Base-by-base conservation (phyloP, 2,888 invertebrate genomes). In the Rosalia funebris region DNA sequence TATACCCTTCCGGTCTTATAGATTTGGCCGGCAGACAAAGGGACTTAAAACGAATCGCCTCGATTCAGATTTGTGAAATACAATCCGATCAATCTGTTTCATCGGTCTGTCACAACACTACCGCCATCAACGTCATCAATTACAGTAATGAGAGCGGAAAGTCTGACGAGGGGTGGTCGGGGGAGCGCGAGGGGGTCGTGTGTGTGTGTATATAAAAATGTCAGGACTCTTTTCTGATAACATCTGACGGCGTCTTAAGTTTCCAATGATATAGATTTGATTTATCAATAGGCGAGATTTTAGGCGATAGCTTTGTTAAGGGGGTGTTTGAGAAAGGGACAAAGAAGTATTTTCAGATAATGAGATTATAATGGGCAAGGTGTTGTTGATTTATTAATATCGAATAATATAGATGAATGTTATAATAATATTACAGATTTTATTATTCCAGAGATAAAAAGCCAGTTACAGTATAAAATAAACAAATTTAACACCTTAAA, bases 61-160 rank as follows among this genome's bases (percentile, higher is more conserved):
- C 65, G 70, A 73, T 70, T 70, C 60, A 47, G 57, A 72, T 72
- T 71, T 68, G 60, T 76, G 81, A 80, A 80, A 81, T 74, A 72
- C 77, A 80, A 81, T 80, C 79, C 73, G 80, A 80, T 80, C 80
- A 81, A 80, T 80, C 77, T 71, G 72, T 74, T 75, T 73, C 74
- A 75, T 74, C 73, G 72, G 45, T 48, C 72, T 79, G 80, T 80
- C 80, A 80, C 79, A 80, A 80, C 79, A 80, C 66, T 69, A 65
- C 63, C 63, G 65, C 66, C 66, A 72, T 72, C 77, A 71, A 73
- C 75, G 74, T 74, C 79, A 74, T 80, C 80, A 80, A 81, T 81
- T 81, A 81, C 77, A 71, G 66, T 81, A 80, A 81, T 80, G 80
- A 79, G 79, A 79, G 71, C 67, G 72, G 80, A 79, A 77, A 75